A percentile compares a stretch with the other conserved stretches of the same genome.
These are phyloP conservation scores for Apis dorsata DNA, from an alignment of 1,140 invertebrate species.

Conservation along the genomic window DNA sequence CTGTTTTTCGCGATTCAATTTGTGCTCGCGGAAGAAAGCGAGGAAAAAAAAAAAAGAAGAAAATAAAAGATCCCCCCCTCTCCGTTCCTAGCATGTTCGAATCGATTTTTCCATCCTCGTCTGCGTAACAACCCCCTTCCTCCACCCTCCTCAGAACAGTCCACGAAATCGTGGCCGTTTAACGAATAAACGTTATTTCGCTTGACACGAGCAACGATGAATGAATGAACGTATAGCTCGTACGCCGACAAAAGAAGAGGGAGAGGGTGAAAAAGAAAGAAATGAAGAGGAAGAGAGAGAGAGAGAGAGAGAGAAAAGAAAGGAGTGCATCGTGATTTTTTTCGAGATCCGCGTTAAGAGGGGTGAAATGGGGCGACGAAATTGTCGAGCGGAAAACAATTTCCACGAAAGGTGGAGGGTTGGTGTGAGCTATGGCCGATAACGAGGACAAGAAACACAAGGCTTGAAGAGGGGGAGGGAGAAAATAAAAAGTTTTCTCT, in stretches of 20 bases:
- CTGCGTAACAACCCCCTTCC: no score
- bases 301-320: not conserved
- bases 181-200: not conserved
- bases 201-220: not conserved
- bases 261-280: no score
- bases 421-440: slow-evolving; percentile 19
- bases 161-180: no score
- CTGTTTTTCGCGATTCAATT: slow-evolving; percentile 51
- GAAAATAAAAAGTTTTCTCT: slow-evolving; percentile 65
- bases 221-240: not conserved
- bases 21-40: slow-evolving; percentile 12
- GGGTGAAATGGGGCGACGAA: not conserved
- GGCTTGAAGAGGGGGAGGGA: not conserved
- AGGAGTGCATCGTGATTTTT: not conserved
- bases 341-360: no score
- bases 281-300: no score
- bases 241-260: not conserved
- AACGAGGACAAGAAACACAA: slow-evolving; percentile 43
- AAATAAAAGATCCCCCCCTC: no score
- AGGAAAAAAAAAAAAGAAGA: not conserved
- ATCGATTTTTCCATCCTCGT: not conserved
- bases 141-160: no score
- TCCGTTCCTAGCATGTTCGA: not conserved
- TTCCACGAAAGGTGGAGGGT: slow-evolving; percentile 29
- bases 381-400: slow-evolving; percentile 54